Evolutionary conservation across 2,888 invertebrate genomes (phyloP).

Genomic region (Drosophila greeni): DNA sequence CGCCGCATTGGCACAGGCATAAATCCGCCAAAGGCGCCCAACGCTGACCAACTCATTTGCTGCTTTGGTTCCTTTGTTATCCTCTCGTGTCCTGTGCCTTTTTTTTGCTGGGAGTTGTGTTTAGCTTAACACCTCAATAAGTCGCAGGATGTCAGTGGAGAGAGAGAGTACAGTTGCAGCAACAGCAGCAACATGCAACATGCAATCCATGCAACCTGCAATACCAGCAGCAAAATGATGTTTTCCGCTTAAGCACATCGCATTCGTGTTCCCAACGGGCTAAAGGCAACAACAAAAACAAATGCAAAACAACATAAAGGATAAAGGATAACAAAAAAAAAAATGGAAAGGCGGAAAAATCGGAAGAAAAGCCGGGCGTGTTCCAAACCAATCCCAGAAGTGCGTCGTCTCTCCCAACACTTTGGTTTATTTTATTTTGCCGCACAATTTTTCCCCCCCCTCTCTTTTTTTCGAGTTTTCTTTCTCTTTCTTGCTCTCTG

Average conservation of each 20-base stretch:
- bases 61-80: background rate
- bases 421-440: constrained; percentile 52
- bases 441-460: constrained; percentile 40
- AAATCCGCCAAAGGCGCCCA: constrained; percentile 28
- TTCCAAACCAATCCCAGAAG: constrained; percentile 39
- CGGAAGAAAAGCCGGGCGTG: constrained; percentile 5
- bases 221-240: constrained; percentile 55
- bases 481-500: background rate
- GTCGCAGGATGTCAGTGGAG: constrained; percentile 40
- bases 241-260: constrained; percentile 73
- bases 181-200: constrained; percentile 40
- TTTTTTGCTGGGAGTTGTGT: constrained; percentile 33
- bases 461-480: background rate
- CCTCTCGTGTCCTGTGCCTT: background rate
- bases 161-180: constrained; percentile 16
- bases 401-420: constrained; percentile 37
- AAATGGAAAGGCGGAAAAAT: constrained; percentile 6
- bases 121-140: constrained; percentile 61
- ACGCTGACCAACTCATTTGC: constrained; percentile 3
- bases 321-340: background rate
- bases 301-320: background rate
- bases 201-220: constrained; percentile 22
- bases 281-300: constrained; percentile 8
- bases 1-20: constrained; percentile 40
- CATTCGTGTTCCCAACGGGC: constrained; percentile 38